These are phyloP conservation scores for Mus spicilegus DNA, from an alignment of 2,113 vertebrate genomes.

Conservation along the genomic window DNA sequence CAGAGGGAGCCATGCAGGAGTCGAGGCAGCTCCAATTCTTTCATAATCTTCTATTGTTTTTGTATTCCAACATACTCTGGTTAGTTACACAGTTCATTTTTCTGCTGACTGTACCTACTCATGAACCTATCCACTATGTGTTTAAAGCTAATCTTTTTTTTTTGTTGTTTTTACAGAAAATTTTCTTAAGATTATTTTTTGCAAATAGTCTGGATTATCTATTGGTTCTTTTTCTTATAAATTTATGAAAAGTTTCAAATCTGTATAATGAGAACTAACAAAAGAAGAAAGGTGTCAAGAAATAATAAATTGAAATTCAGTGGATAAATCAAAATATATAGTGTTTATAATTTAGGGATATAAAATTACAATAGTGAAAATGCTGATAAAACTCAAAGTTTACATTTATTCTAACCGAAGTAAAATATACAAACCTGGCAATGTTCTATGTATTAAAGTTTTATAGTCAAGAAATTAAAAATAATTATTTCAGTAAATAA, in stretches of 20 bases:
- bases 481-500: background rate
- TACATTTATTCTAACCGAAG: background rate
- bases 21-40: background rate
- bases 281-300: background rate
- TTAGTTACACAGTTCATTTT: background rate
- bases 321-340: background rate
- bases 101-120: background rate
- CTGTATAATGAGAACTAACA: background rate
- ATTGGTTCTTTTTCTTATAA: too few relatives aligned
- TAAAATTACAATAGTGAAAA: background rate
- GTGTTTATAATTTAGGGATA: background rate
- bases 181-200: too few relatives aligned
- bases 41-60: background rate
- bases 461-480: background rate
- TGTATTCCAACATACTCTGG: background rate
- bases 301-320: background rate
- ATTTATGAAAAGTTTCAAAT: background rate
- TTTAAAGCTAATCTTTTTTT: too few relatives aligned
- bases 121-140: background rate
- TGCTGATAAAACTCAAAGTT: background rate
- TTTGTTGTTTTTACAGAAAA: background rate
- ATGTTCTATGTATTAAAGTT: background rate
- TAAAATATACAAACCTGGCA: background rate
- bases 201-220: background rate
- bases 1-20: background rate